phyloP scores from a whole-genome alignment of 2,888 invertebrate species.

The Chirona hameri region DNA sequence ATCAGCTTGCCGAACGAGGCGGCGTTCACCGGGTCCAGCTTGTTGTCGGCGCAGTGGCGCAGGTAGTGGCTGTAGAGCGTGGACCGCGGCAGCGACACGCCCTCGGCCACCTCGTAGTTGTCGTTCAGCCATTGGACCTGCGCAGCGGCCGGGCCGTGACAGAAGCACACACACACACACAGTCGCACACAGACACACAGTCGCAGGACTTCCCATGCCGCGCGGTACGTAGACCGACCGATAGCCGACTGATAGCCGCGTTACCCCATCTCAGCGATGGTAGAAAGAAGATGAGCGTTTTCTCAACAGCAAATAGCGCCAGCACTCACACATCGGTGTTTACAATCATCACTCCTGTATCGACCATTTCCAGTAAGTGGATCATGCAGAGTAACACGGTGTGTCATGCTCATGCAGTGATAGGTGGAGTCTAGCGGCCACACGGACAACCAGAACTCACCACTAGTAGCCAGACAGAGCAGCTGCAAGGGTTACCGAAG shows the following conservation, averaged over 20 bases:
- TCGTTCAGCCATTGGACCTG: constrained; percentile 92
- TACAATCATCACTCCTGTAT: too few species aligned
- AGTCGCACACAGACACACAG: not conserved
- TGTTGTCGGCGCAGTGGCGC: constrained; percentile 86
- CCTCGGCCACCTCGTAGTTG: constrained; percentile 97
- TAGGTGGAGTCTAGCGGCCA: not conserved
- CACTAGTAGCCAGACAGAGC: not conserved
- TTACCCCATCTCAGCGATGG: too few species aligned
- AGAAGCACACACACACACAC: not conserved
- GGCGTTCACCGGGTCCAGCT: constrained; percentile 97
- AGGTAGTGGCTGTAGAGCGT: constrained; percentile 96
- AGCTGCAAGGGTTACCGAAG: not conserved
- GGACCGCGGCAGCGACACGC: constrained; percentile 85
- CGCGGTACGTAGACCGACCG: too few species aligned
- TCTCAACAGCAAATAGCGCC: too few species aligned
- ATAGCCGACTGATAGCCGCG: too few species aligned
- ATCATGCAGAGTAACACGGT: too few species aligned
- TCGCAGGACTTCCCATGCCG: too few species aligned
- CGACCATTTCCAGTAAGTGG: too few species aligned
- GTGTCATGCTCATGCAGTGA: not conserved
- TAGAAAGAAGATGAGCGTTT: too few species aligned
- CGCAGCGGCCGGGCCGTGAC: not conserved
- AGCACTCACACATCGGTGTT: too few species aligned
- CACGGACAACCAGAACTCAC: not conserved
- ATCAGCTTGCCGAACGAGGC: constrained; percentile 99